Evolutionary conservation across 2,888 invertebrate species (phyloP).

Genomic region (Pristionchus entomophagus): DNA sequence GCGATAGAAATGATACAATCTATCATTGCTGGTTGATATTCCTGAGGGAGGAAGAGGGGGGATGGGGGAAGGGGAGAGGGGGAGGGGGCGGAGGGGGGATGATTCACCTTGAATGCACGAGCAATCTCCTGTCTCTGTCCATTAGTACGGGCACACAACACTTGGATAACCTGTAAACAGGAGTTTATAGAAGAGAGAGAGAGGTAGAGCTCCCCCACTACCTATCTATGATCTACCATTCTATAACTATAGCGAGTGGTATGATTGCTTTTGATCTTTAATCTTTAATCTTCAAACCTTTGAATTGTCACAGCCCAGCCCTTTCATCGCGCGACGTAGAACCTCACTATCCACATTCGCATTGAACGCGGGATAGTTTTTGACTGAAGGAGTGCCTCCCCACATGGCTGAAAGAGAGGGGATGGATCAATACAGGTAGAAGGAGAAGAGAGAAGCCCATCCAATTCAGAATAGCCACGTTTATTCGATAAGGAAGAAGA

Average conservation of each 20-base stretch:
- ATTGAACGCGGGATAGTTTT: conserved; percentile 69
- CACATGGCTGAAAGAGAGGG: conserved; percentile 47
- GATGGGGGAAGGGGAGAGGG: too few relatives aligned
- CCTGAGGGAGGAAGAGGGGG: not conserved
- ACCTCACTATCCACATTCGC: conserved; percentile 71
- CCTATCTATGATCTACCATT: too few relatives aligned
- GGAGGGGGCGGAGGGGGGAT: too few relatives aligned
- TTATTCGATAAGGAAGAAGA: conserved; percentile 30
- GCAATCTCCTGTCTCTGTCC: conserved; percentile 89
- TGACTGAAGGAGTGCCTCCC: conserved; percentile 67
- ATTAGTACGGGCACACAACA: conserved; percentile 88
- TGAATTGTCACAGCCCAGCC: conserved; percentile 72
- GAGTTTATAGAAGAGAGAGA: not conserved
- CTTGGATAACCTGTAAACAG: conserved; percentile 73
- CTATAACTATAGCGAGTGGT: too few relatives aligned
- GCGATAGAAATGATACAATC: not conserved
- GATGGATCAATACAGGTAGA: not conserved
- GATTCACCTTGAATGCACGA: conserved; percentile 83
- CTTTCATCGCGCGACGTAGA: conserved; percentile 75
- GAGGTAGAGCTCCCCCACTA: not conserved
- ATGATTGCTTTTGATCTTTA: too few relatives aligned
- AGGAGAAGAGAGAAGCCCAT: not conserved
- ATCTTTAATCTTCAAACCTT: too few relatives aligned
- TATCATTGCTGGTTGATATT: not conserved
- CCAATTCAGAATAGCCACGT: not conserved